Evolutionary conservation across 1,140 invertebrate genomes (phyloP), one percentile per base, ranked within the genome.

Genomic region (Drosophila chauvacae): DNA sequence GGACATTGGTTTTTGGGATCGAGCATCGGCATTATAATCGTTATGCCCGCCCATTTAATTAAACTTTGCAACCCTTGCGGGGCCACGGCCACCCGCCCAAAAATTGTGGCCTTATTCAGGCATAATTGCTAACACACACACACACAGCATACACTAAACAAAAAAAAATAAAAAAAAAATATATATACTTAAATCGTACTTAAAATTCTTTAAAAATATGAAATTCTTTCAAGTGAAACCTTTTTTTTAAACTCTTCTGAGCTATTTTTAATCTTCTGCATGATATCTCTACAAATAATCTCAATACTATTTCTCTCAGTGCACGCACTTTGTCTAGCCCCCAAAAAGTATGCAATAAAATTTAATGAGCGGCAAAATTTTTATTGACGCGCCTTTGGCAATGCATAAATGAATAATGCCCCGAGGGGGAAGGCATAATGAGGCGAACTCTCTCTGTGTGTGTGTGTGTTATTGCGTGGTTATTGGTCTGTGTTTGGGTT

Each of bases 301-400:
- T 1, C 28, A 5, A 14, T 14, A 33, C 18, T 7, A 33, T 33
- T 55, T 55, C 20, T 16, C 51, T 23, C 33, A 23, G 14, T 55
- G 51, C 51, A 16, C 7, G 1, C 13, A 69, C 65, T 58, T 70
- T 57, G 68, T 71, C 50, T 48, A 28, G 57, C 65, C 59, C 81
- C 57, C 48, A 51, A 75, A 79, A 76, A 84, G 81, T 80, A 77
- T 76, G 69, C 82, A 78, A 86, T 86, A 86, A 86, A 85, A 86
- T 76, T 86, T 86, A 86, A 88, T 88, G 84, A 90, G 77, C 66
- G 63, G 39, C 63, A 90, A 85, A 81, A 84, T 90, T 90, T 90
- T 79, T 84, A 88, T 88, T 83, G 81, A 81, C 63, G 69, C 81
- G 81, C 81, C 74, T 68, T 80, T 63, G 53, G 59, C 77, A 79